Evolutionary conservation across 2,113 vertebrate species (phyloP).

Genomic region (Symphodus melops): DNA sequence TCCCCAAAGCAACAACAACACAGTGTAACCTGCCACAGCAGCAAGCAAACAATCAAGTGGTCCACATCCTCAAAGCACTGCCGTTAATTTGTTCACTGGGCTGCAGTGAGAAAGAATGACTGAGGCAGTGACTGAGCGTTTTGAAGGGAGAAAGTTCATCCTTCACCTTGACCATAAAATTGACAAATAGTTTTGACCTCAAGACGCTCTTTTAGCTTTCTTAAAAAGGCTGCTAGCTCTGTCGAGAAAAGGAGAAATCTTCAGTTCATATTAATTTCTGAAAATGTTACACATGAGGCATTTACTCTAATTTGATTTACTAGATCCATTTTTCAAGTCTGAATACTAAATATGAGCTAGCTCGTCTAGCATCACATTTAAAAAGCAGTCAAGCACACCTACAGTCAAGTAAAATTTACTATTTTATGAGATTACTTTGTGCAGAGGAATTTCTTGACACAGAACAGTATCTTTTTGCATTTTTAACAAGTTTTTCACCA

Average conservation of each 20-base stretch:
- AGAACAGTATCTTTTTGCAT: too few relatives aligned
- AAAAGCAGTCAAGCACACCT: too few relatives aligned
- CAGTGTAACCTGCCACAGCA: conserved; percentile 21
- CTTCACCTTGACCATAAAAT: not conserved
- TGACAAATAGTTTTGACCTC: not conserved
- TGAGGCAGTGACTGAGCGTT: not conserved
- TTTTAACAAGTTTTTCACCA: too few relatives aligned
- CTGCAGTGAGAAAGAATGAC: not conserved
- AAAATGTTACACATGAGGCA: too few relatives aligned
- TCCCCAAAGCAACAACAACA: conserved; percentile 30
- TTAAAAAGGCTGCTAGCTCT: not conserved
- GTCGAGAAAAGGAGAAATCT: not conserved
- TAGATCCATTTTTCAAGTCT: not conserved
- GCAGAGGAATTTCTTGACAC: too few relatives aligned
- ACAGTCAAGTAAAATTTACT: too few relatives aligned
- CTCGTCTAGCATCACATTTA: too few relatives aligned
- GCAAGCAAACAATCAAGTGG: conserved; percentile 28
- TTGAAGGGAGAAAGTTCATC: not conserved
- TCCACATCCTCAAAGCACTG: conserved; percentile 29
- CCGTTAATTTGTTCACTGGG: not conserved
- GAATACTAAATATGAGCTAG: not conserved
- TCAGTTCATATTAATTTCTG: not conserved
- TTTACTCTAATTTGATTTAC: not conserved
- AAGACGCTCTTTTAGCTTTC: not conserved
- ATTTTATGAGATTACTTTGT: too few relatives aligned